phyloP scores from a whole-genome alignment of 2,113 vertebrate genomes.

The Etheostoma spectabile region DNA sequence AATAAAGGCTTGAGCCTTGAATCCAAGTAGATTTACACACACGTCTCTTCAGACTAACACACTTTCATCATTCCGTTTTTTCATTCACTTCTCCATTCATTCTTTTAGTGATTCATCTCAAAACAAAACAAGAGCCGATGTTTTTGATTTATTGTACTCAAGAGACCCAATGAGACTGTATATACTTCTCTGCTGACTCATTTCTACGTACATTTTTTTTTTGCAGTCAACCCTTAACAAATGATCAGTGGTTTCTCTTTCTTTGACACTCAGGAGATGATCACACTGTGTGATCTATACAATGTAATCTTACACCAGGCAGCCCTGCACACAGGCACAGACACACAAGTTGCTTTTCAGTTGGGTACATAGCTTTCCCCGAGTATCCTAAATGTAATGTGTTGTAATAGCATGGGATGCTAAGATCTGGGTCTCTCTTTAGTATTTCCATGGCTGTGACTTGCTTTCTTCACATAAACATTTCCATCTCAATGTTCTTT shows the following conservation, averaged over 20 bases:
- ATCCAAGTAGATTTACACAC: slow-evolving; percentile 26
- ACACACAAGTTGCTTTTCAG: slow-evolving; percentile 11
- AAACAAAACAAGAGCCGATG: neutral
- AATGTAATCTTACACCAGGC: slow-evolving; percentile 48
- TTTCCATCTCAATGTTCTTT: neutral
- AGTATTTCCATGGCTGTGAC: neutral
- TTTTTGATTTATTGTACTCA: slow-evolving; percentile 1
- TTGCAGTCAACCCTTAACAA: neutral
- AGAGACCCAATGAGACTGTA: neutral
- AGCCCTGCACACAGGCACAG: neutral
- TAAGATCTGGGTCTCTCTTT: slow-evolving; percentile 22
- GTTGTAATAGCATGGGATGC: neutral
- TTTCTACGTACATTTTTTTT: neutral
- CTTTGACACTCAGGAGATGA: slow-evolving; percentile 44
- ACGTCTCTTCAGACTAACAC: neutral
- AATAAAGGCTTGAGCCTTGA: slow-evolving; percentile 18
- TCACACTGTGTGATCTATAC: slow-evolving; percentile 36
- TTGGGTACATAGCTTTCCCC: slow-evolving; percentile 23
- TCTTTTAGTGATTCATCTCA: neutral
- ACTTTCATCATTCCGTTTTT: neutral
- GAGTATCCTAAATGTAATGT: slow-evolving; percentile 41
- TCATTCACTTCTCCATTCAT: neutral
- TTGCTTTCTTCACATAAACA: neutral
- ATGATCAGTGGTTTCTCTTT: slow-evolving; percentile 6
- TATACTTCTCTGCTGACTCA: neutral